Conservation (phyloP, 2,888 invertebrate genomes). For the Pogonocherus hispidulus region DNA sequence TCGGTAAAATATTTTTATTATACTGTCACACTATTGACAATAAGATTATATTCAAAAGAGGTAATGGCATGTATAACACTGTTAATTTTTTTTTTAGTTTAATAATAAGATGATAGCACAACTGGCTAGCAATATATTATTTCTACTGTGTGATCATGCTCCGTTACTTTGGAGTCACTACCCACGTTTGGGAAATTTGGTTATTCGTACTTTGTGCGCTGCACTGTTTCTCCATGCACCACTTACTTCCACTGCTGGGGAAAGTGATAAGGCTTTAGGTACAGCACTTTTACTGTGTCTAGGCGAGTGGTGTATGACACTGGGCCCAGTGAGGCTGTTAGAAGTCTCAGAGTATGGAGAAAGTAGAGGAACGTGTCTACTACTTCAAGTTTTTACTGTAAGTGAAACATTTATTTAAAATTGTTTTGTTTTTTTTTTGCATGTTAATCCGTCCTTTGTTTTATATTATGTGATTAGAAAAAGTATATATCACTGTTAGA, state of each 20-base stretch:
- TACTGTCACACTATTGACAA: too few species aligned
- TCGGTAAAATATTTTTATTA: too few species aligned
- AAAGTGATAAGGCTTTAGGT: slow-evolving; percentile 80
- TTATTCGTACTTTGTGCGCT: slow-evolving; percentile 71
- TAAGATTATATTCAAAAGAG: too few species aligned
- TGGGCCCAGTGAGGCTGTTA: slow-evolving; percentile 78
- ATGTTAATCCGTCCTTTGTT: too few species aligned
- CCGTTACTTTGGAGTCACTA: slow-evolving; percentile 79
- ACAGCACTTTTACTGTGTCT: slow-evolving; percentile 89
- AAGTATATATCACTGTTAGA: too few species aligned
- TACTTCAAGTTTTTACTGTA: slow-evolving; percentile 82
- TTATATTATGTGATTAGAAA: too few species aligned
- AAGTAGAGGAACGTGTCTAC: slow-evolving; percentile 67
- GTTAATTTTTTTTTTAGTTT: slow-evolving; percentile 72
- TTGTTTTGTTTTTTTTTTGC: neutral
- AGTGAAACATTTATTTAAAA: slow-evolving; percentile 46
- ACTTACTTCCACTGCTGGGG: slow-evolving; percentile 69
- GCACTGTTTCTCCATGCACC: slow-evolving; percentile 70
- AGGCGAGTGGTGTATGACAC: slow-evolving; percentile 93
- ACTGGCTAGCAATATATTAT: slow-evolving; percentile 85
- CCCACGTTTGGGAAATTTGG: slow-evolving; percentile 75
- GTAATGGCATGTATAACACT: too few species aligned
- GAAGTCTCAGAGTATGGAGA: slow-evolving; percentile 70
- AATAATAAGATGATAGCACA: slow-evolving; percentile 86
- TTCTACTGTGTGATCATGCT: slow-evolving; percentile 85